Percentiles rank a stretch among this genome's conserved stretches.
These are phyloP conservation scores for Cygnus olor DNA, from an alignment of 2,797 vertebrate species.

Conservation along the genomic window DNA sequence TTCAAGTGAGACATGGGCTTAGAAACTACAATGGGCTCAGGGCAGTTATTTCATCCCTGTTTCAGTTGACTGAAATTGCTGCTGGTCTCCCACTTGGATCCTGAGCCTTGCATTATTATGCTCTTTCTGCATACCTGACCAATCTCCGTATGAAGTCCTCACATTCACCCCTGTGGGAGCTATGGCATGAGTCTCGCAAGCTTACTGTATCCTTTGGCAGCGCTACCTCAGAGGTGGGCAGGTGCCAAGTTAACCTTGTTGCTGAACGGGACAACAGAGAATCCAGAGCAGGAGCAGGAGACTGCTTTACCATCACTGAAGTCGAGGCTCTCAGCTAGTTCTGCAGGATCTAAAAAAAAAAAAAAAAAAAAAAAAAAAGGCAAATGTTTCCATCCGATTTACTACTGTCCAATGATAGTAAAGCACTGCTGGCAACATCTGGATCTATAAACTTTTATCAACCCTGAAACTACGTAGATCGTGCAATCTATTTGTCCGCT, in stretches of 20 bases:
- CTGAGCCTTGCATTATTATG: background rate
- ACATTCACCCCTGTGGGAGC: fast-evolving
- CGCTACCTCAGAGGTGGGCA: background rate
- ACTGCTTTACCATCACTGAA: background rate
- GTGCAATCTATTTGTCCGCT: background rate
- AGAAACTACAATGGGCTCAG: background rate
- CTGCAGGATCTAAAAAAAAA: background rate
- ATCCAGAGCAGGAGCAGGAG: fast-evolving
- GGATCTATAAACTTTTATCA: conserved; percentile 31
- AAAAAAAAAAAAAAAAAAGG: background rate
- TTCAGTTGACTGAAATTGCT: background rate
- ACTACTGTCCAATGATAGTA: background rate
- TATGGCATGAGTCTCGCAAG: background rate
- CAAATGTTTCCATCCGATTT: conserved; percentile 10
- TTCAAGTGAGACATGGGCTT: background rate
- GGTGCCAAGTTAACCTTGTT: background rate
- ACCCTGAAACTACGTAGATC: background rate
- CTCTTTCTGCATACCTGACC: background rate
- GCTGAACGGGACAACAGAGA: background rate
- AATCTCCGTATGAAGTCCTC: background rate
- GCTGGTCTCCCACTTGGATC: background rate
- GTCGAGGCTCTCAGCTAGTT: background rate
- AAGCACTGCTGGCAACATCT: background rate
- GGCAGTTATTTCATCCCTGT: background rate
- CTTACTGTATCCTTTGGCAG: background rate